These are phyloP conservation scores for Teleogryllus oceanicus DNA, from an alignment of 2,888 invertebrate species.

Conservation along the genomic window DNA sequence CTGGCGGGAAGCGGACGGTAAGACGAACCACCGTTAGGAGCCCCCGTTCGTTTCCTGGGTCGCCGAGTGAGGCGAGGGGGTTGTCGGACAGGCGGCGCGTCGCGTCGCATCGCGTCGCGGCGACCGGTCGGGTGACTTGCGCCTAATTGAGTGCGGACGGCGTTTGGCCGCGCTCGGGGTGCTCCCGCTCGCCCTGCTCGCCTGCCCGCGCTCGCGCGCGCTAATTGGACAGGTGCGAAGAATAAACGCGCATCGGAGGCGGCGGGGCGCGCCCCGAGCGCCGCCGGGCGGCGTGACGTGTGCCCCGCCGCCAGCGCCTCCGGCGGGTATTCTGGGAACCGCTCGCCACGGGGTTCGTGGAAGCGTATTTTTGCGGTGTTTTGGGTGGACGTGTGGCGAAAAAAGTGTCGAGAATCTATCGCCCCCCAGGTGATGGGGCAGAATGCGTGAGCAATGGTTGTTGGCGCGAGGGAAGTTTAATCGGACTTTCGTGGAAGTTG, in stretches of 20 bases:
- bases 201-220: background rate
- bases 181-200: background rate
- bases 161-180: background rate
- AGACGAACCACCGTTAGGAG: too few species aligned
- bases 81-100: background rate
- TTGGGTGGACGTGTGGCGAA: too few species aligned
- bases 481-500: too few species aligned
- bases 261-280: background rate
- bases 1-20: too few species aligned
- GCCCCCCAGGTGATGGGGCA: too few species aligned
- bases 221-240: slow-evolving; percentile 18
- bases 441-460: too few species aligned
- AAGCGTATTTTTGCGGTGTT: too few species aligned
- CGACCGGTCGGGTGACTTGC: background rate
- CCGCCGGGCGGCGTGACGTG: background rate
- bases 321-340: background rate
- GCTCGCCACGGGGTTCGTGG: background rate
- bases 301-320: background rate
- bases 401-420: too few species aligned
- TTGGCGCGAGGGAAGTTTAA: too few species aligned
- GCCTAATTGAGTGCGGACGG: slow-evolving; percentile 6
- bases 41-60: too few species aligned
- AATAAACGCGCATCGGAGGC: background rate
- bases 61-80: too few species aligned
- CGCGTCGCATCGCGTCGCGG: background rate